A percentile compares a stretch with the other conserved stretches of the same genome.
Evolutionary conservation across 2,888 invertebrate species (phyloP).

Genomic region (Scaptomyza parva): DNA sequence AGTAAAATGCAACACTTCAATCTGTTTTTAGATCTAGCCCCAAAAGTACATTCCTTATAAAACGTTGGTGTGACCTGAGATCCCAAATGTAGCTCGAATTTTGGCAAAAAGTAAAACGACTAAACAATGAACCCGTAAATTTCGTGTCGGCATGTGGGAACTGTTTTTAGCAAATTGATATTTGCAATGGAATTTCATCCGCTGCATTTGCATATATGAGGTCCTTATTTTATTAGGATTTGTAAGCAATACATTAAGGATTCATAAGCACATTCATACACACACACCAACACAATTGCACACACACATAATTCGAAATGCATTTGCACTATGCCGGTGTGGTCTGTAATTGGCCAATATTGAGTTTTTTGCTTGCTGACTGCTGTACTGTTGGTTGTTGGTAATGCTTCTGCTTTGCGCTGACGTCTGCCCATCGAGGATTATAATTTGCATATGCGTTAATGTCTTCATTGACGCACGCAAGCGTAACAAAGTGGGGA

Average conservation of each 20-base stretch:
- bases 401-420: slow-evolving; percentile 6
- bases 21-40: slow-evolving; percentile 48
- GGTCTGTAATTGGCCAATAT: slow-evolving; percentile 16
- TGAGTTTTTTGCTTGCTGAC: not conserved
- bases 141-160: slow-evolving; percentile 49
- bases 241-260: slow-evolving; percentile 1
- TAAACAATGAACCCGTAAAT: slow-evolving; percentile 61
- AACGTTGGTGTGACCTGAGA: slow-evolving; percentile 2
- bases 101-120: slow-evolving; percentile 31
- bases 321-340: slow-evolving; percentile 2
- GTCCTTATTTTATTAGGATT: not conserved
- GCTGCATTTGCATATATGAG: slow-evolving; percentile 13
- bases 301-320: slow-evolving; percentile 22
- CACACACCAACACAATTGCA: too few species aligned
- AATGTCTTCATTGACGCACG: slow-evolving; percentile 11
- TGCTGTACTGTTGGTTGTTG: not conserved
- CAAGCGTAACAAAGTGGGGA: slow-evolving; percentile 17
- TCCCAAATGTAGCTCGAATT: slow-evolving; percentile 23
- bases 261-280: slow-evolving; percentile 9
- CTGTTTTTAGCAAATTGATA: slow-evolving; percentile 39
- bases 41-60: not conserved
- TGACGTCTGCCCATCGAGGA: slow-evolving; percentile 42
- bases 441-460: slow-evolving; percentile 35
- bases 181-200: slow-evolving; percentile 19
- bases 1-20: slow-evolving; percentile 59